phyloP scores from a whole-genome alignment of 2,113 vertebrate species.

The Anser cygnoides region DNA sequence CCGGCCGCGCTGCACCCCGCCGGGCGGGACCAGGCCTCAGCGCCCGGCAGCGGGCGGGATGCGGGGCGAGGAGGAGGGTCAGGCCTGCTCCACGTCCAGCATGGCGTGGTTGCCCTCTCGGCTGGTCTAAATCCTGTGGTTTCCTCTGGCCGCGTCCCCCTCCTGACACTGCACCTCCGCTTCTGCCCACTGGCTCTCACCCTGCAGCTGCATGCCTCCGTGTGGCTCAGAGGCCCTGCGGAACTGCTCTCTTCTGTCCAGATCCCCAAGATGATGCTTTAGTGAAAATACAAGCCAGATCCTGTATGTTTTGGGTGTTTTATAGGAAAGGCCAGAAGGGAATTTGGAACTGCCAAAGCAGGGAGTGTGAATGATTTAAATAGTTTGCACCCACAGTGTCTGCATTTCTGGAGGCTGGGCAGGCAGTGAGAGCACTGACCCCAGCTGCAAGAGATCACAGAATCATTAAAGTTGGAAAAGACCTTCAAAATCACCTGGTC shows the following conservation, averaged over 20 bases:
- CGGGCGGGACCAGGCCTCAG: background rate
- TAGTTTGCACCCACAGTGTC: rapidly evolving
- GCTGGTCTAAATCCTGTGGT: rapidly evolving
- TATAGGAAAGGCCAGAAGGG: background rate
- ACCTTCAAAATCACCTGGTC: too few relatives aligned
- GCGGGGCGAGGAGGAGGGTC: rapidly evolving
- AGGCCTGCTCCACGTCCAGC: rapidly evolving
- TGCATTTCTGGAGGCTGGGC: background rate
- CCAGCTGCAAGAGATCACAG: background rate
- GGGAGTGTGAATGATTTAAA: rapidly evolving
- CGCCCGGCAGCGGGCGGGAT: rapidly evolving
- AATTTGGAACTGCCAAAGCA: background rate
- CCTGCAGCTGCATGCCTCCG: too few relatives aligned
- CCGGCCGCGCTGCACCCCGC: background rate
- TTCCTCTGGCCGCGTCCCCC: rapidly evolving
- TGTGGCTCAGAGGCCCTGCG: background rate
- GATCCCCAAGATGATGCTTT: background rate
- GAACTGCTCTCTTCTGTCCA: background rate
- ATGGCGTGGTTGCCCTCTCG: rapidly evolving
- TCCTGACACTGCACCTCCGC: rapidly evolving
- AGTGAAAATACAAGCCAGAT: background rate
- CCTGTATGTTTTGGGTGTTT: too few relatives aligned
- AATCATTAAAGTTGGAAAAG: too few relatives aligned
- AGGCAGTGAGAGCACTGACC: background rate
- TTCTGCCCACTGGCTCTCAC: too few relatives aligned